phyloP scores from a whole-genome alignment of 1,140 invertebrate genomes.

The Dermatophagoides farinae region DNA sequence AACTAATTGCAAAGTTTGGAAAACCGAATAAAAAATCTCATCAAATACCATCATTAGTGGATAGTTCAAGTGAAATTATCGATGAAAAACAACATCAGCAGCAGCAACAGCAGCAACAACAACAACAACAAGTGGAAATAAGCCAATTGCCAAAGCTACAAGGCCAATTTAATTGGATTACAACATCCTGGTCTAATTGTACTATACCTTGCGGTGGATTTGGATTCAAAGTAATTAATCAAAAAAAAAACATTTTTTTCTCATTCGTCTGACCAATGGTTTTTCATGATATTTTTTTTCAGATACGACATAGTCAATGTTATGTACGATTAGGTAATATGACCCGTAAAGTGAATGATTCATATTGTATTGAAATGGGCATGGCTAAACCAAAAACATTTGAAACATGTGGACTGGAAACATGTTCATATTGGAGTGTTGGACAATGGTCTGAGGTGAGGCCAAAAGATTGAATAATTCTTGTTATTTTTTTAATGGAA shows the following conservation, averaged over 20 bases:
- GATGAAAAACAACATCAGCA: too few species aligned
- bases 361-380: conserved; percentile 45
- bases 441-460: conserved; percentile 39
- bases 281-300: conserved; percentile 6
- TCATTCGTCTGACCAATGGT: conserved; percentile 18
- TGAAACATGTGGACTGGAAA: conserved; percentile 41
- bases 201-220: conserved; percentile 61
- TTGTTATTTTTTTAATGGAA: background rate
- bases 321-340: conserved; percentile 37
- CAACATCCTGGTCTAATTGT: conserved; percentile 62
- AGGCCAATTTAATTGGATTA: conserved; percentile 45
- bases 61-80: background rate
- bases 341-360: conserved; percentile 37
- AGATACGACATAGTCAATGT: conserved; percentile 48
- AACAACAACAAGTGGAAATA: background rate
- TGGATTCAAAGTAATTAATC: conserved; percentile 36
- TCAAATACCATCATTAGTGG: background rate
- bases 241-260: too few species aligned
- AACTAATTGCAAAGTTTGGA: too few species aligned
- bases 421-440: conserved; percentile 47
- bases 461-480: too few species aligned
- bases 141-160: background rate
- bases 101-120: too few species aligned
- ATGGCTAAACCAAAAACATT: conserved; percentile 37
- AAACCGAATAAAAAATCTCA: background rate